phyloP scores from a whole-genome alignment of 2,113 vertebrate species.

The Cygnus atratus region DNA sequence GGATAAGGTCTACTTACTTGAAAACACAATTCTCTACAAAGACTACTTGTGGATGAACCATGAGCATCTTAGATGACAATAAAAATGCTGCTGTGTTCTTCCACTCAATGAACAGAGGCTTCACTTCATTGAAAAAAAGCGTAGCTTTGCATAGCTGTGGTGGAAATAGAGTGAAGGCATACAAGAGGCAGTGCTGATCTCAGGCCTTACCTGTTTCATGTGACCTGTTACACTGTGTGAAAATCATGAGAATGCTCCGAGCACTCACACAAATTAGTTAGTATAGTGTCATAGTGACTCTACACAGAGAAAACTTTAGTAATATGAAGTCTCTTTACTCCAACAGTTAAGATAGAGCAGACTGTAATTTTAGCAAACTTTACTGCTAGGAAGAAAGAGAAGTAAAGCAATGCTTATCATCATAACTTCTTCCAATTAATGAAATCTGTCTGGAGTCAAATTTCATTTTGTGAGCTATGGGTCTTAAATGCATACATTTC shows the following conservation, averaged over 20 bases:
- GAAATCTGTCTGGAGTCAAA: slow-evolving; percentile 66
- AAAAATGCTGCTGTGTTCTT: not conserved
- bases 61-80: accelerated
- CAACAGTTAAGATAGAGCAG: slow-evolving; percentile 51
- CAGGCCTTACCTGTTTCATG: not conserved
- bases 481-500: slow-evolving; percentile 36
- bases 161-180: not conserved
- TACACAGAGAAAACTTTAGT: slow-evolving; percentile 8
- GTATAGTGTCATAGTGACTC: not conserved
- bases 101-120: accelerated
- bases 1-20: not conserved
- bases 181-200: not conserved
- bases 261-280: not conserved
- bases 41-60: not conserved
- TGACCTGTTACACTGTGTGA: not conserved
- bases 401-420: slow-evolving; percentile 68
- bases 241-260: not conserved
- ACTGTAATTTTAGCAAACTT: slow-evolving; percentile 45
- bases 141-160: not conserved
- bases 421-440: slow-evolving; percentile 63
- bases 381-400: not conserved
- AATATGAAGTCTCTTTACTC: slow-evolving; percentile 33
- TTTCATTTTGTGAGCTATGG: slow-evolving; percentile 57
- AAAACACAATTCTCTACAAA: not conserved
- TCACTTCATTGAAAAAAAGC: not conserved